These are phyloP conservation scores for Melinaea marsaeus DNA, from an alignment of 2,888 invertebrate genomes.

Conservation along the genomic window DNA sequence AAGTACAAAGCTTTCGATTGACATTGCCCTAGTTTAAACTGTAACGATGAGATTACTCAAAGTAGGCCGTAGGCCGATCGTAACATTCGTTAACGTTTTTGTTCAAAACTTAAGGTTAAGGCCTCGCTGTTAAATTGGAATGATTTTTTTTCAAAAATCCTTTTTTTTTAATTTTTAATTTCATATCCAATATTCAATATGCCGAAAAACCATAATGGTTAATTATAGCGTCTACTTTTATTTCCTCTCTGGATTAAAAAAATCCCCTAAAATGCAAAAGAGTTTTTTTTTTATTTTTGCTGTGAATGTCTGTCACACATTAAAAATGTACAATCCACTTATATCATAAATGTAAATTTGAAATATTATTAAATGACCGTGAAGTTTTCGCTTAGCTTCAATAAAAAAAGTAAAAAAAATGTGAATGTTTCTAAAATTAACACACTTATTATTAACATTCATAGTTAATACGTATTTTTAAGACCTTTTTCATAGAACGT, in stretches of 20 bases:
- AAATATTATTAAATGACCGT: constrained; percentile 30
- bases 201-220: too few species aligned
- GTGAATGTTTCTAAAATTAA: too few species aligned
- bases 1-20: neutral
- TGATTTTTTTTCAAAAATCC: neutral
- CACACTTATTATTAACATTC: too few species aligned
- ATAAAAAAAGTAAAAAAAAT: too few species aligned
- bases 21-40: neutral
- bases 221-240: too few species aligned
- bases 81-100: constrained; percentile 33
- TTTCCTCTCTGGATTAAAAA: too few species aligned
- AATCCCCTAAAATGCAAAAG: too few species aligned
- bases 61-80: constrained; percentile 41
- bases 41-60: constrained; percentile 33
- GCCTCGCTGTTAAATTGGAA: neutral
- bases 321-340: constrained; percentile 33
- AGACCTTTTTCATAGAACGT: too few species aligned
- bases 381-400: constrained; percentile 7
- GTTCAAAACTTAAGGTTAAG: neutral
- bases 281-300: too few species aligned
- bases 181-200: too few species aligned
- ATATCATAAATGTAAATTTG: constrained; percentile 33
- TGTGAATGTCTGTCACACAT: constrained; percentile 24
- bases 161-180: too few species aligned
- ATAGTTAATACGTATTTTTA: too few species aligned